Percentiles rank a stretch among this genome's conserved stretches.
Conservation (phyloP, 2,888 invertebrate genomes). For the Sphecodes monilicornis region DNA sequence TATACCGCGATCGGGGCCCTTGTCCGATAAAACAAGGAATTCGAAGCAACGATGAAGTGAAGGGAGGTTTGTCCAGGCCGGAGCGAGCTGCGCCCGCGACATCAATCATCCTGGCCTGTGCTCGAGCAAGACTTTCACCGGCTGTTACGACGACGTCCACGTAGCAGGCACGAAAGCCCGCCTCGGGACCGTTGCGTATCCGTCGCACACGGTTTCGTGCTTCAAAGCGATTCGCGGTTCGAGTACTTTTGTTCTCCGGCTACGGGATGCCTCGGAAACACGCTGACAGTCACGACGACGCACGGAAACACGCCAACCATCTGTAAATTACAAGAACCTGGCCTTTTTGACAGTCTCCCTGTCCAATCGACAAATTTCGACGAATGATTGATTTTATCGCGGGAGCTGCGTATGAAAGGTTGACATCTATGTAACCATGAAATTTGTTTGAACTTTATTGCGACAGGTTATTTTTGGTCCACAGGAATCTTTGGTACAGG, state of each 20-base stretch:
- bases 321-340: background rate
- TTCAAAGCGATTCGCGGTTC: background rate
- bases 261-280: background rate
- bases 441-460: too few species aligned
- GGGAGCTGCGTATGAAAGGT: background rate
- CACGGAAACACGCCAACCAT: background rate
- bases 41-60: constrained; percentile 68
- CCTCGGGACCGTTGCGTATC: constrained; percentile 10
- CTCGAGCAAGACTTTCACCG: constrained; percentile 70
- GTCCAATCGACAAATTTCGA: background rate
- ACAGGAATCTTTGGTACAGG: too few species aligned
- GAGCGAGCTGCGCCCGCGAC: constrained; percentile 68
- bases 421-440: too few species aligned
- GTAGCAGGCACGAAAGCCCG: constrained; percentile 43
- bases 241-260: constrained; percentile 1
- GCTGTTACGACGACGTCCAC: constrained; percentile 63
- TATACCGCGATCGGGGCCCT: constrained; percentile 44
- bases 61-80: constrained; percentile 69
- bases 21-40: constrained; percentile 67
- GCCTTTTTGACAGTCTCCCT: background rate
- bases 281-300: background rate
- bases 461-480: too few species aligned
- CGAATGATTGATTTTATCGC: background rate
- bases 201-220: background rate
- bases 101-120: constrained; percentile 71